These are phyloP conservation scores for Recurvirostra avosetta DNA, from an alignment of 2,113 vertebrate species.

Conservation along the genomic window DNA sequence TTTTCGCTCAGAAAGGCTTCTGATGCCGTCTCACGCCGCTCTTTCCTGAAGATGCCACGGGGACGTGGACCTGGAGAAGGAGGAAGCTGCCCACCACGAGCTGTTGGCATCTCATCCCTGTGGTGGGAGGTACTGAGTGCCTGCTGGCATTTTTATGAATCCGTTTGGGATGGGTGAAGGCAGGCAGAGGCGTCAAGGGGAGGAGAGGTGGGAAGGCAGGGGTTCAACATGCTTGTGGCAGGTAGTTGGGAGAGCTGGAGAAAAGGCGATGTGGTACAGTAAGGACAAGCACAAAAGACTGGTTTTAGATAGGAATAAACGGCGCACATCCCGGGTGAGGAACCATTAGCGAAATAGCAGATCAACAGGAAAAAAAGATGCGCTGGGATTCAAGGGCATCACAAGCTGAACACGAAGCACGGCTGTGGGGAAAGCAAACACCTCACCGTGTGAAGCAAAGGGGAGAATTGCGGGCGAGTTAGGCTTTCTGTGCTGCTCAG, in stretches of 20 bases:
- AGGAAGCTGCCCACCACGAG: neutral
- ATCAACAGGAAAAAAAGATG: neutral
- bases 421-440: neutral
- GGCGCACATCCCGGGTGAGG: rapidly evolving
- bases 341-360: rapidly evolving
- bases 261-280: rapidly evolving
- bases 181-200: neutral
- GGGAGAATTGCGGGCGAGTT: rapidly evolving
- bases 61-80: neutral
- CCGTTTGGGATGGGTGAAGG: neutral
- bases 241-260: neutral
- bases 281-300: neutral
- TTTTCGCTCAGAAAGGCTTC: neutral
- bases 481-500: neutral
- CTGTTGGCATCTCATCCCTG: neutral
- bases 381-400: neutral
- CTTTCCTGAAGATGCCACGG: neutral
- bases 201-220: neutral
- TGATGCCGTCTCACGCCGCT: neutral
- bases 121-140: no score
- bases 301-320: neutral
- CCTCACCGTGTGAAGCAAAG: neutral
- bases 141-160: neutral
- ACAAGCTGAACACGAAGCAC: neutral
- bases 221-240: rapidly evolving